Base-by-base conservation (phyloP, 2,888 invertebrate genomes). In the Tillus elongatus region DNA sequence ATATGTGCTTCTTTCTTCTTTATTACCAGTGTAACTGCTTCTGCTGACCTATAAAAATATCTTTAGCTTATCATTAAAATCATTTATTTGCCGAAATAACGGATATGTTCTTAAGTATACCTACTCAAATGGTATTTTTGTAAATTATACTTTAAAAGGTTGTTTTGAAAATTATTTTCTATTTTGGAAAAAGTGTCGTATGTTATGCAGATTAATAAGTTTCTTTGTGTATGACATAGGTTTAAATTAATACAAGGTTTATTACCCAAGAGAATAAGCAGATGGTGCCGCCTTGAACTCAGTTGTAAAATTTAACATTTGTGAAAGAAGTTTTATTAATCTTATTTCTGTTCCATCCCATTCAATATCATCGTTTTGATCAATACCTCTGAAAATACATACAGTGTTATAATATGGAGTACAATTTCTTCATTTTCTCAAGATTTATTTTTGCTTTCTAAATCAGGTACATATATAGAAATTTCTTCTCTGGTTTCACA, bases 291-390 rank as follows among this genome's bases (percentile, higher is more conserved):
- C 81, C 24, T 70, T 60, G 40, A 81, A 74, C 58, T 83, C 83
- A 4, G 78, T 68, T 0, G 82, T 78, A 53, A 86, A 85, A 55
- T 86, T 85, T 33, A 82, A 73, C 46, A 71, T 68, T 46, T 72
- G 64, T 0, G 77, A 72, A 13, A 86, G 59, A 24, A 82, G 52
- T 40, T 70, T 66, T 2, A 86, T 58, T 9, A 85, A 52, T 42
- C 82, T 71, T 35, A 79, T 65, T 68, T 87, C 86, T n/a, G 82
- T 61, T 4, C 86, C 86, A 58, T 85, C 85, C 82, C 79, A 82
- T 19, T 68, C 66, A 6, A 71, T 67, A 24, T 72, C 70, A 37
- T 72, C 57, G 41, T 72, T 71, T 6, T 65, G 58, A 50, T 57
- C 48, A 46, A 47, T 34, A 36, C 51, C 54, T 37, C 64, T 67